phyloP scores from a whole-genome alignment of 2,113 vertebrate genomes.

The Grantiella picta region DNA sequence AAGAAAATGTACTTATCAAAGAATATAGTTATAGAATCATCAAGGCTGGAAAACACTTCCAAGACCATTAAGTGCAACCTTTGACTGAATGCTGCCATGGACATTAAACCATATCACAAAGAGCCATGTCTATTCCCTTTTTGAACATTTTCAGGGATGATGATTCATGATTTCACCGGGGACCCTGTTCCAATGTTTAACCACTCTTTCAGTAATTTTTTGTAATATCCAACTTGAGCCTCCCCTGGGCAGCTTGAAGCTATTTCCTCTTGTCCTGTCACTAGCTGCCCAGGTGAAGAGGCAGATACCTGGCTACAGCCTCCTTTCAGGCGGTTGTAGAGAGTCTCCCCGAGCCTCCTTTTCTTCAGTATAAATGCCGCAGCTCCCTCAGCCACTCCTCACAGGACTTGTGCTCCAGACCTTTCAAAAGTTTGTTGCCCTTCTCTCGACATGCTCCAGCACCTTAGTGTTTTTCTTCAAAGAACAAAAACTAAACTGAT shows the following conservation, averaged over 20 bases:
- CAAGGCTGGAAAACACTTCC: not conserved
- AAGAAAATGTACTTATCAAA: not conserved
- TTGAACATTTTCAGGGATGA: not conserved
- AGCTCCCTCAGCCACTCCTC: not conserved
- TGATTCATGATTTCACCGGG: not conserved
- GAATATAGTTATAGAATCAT: not conserved
- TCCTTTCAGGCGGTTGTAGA: not conserved
- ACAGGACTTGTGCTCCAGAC: not conserved
- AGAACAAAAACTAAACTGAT: not conserved
- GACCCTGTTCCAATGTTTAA: not conserved
- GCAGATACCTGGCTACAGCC: not conserved
- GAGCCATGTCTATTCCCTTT: not conserved
- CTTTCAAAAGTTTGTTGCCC: not conserved
- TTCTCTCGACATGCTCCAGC: not conserved
- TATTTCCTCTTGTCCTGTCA: not conserved
- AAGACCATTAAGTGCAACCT: not conserved
- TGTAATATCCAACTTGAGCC: not conserved
- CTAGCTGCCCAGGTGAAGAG: not conserved
- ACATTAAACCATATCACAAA: not conserved
- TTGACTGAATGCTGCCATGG: rapidly evolving
- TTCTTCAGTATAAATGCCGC: too few species aligned
- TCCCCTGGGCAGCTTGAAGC: not conserved
- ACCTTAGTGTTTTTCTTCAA: not conserved
- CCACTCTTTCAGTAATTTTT: not conserved
- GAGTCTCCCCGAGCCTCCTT: not conserved